Evolutionary conservation across 2,797 vertebrate genomes (phyloP), one percentile per base, ranked within the genome.

Genomic region (Lerista edwardsae): DNA sequence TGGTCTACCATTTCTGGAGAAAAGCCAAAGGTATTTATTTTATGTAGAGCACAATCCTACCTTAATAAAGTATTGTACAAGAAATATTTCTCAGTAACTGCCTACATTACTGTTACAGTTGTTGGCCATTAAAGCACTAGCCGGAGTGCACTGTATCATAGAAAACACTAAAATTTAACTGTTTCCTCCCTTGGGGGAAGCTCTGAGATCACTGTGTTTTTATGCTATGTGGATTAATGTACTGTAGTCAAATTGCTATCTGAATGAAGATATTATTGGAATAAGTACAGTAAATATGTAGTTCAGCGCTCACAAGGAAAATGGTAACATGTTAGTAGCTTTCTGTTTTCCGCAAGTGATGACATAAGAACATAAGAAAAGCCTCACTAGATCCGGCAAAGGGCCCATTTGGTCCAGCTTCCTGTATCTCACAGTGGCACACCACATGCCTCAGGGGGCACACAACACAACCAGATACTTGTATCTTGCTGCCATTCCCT

Each of bases 91-190:
- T 73, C 76, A 88, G 75, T 90, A 92, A 91, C 61, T 86, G 80
- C 82, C 91, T 89, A 79, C 81, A 79, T 91, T 88, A 88, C 36
- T 88, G 77, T 90, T 68, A 76, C 89, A 55, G 61, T 64, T 83
- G 79, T 89, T 90, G 87, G 84, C 80, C 29, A 51, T 83, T 91
- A 90, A 86, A 64, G 72, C 23, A 34, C 87, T 87, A 90, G 36
- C 59, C 57, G 84, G 86, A 67, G 71, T 89, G 69, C 25, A 51
- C 61, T 91, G 14, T 86, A 72, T 86, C 82, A 89, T 74, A 87
- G 64, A 86, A 89, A 93, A 94, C 79, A 87, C 65, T 90, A 82
- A 93, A 91, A 85, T 87, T 79, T 89, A 93, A 91, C 27, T 89
- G 51, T 87, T 94, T 94, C 76, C 73, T 91, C 41, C 79, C 86